phyloP scores from a whole-genome alignment of 2,888 invertebrate genomes.

The Lucinisca nassula region DNA sequence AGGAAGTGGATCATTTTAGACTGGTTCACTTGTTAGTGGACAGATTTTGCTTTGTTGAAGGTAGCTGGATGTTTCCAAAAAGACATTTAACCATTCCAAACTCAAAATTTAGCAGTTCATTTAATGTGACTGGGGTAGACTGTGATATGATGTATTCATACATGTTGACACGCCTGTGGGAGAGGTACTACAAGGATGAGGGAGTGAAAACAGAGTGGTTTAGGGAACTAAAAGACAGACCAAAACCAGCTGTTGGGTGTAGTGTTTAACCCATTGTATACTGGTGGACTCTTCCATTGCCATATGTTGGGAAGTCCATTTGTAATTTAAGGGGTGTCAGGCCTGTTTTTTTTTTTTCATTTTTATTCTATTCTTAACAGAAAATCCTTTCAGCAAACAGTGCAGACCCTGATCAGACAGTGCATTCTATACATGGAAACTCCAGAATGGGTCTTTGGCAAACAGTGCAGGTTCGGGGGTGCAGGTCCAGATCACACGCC shows the following conservation, averaged over 20 bases:
- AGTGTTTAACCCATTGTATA: no score
- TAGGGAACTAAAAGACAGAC: constrained; percentile 37
- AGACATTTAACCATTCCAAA: constrained; percentile 60
- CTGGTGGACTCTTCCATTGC: no score
- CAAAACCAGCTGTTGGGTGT: constrained; percentile 61
- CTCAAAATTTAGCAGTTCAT: constrained; percentile 66
- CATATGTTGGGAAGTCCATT: no score
- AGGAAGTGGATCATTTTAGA: constrained; percentile 76
- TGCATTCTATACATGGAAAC: no score
- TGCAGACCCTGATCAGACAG: no score
- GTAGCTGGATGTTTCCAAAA: constrained; percentile 39
- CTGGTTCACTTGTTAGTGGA: constrained; percentile 68
- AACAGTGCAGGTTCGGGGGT: no score
- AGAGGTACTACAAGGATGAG: constrained; percentile 68
- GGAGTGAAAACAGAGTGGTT: constrained; percentile 51
- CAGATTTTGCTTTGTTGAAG: constrained; percentile 72
- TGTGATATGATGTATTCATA: constrained; percentile 73
- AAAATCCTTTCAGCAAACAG: no score
- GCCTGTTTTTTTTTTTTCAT: no score
- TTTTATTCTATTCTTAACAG: no score
- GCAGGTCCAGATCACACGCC: no score
- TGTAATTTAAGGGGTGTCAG: no score
- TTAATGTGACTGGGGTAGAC: constrained; percentile 72
- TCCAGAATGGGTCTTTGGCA: no score
- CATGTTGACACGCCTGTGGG: constrained; percentile 70